Evolutionary conservation across 2,888 invertebrate genomes (phyloP).

Genomic region (Nomada flava): DNA sequence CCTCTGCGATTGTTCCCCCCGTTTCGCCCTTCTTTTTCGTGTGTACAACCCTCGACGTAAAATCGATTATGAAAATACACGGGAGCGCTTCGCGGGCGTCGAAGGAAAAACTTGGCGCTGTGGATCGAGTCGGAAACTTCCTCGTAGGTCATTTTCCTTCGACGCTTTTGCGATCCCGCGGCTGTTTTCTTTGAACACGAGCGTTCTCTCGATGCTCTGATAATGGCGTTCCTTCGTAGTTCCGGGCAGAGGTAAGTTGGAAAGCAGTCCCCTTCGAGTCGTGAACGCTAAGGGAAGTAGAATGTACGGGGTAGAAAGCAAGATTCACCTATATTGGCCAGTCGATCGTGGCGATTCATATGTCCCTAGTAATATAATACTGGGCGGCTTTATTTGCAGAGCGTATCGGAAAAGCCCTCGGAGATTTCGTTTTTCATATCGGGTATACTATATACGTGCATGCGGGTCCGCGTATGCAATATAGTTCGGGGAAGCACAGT

Average conservation of each 20-base stretch:
- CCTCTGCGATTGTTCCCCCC: conserved; percentile 34
- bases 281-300: background rate
- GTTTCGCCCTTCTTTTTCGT: conserved; percentile 31
- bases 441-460: conserved; percentile 6
- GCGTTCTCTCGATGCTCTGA: background rate
- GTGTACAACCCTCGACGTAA: conserved; percentile 61
- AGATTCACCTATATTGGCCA: conserved; percentile 44
- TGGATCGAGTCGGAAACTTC: conserved; percentile 21
- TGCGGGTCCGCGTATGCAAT: conserved; percentile 39
- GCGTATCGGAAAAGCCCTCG: conserved; percentile 75
- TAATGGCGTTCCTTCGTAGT: conserved; percentile 13
- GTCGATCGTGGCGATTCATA: conserved; percentile 72
- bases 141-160: conserved; percentile 32
- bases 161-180: conserved; percentile 13
- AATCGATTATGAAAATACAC: conserved; percentile 78
- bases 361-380: conserved; percentile 70
- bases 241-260: background rate
- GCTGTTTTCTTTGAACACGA: conserved; percentile 26
- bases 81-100: background rate
- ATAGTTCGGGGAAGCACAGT: conserved; percentile 28
- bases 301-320: background rate
- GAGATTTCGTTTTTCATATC: conserved; percentile 70
- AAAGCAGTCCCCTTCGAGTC: conserved; percentile 1
- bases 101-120: conserved; percentile 23
- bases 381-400: conserved; percentile 72